A percentile compares a stretch with the other conserved stretches of the same genome.
Conservation (phyloP, 37 sponge, comb jelly and placozoan species). For the Diacarnus erythraeanus region DNA sequence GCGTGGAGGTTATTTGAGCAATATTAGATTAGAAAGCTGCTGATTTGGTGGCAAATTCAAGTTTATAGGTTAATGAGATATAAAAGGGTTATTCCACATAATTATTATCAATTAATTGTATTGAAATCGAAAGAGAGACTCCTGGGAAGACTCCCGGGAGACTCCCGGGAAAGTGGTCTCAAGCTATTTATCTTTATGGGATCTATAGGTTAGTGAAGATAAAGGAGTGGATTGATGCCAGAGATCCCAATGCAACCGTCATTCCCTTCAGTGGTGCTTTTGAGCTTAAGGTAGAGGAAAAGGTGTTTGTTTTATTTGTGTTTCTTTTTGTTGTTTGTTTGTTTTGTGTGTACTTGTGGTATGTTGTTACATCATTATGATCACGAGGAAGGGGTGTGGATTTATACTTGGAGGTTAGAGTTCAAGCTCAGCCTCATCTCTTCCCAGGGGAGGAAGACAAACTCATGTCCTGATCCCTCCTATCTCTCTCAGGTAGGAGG, state of each 20-base stretch:
- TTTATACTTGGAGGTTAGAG: neutral
- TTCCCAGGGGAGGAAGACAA: no score
- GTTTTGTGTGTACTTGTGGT: neutral
- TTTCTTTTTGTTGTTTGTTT: neutral
- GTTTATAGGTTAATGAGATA: no score
- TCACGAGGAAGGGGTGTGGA: neutral
- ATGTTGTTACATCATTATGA: no score
- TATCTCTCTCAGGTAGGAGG: no score
- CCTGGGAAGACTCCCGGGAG: neutral
- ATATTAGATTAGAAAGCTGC: no score
- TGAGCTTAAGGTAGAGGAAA: constrained; percentile 59
- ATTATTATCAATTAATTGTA: no score
- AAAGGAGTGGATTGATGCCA: constrained; percentile 89
- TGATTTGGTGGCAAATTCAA: no score
- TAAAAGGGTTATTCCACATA: no score
- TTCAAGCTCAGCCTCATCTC: no score
- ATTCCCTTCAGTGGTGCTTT: constrained; percentile 94
- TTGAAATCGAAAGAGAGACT: neutral
- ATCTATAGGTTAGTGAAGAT: constrained; percentile 76
- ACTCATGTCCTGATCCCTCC: no score
- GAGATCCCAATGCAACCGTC: constrained; percentile 79
- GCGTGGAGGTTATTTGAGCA: no score
- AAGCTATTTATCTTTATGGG: neutral
- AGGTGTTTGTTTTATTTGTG: neutral
- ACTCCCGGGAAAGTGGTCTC: neutral